A percentile compares a stretch with the other conserved stretches of the same genome.
Evolutionary conservation across 2,888 invertebrate species (phyloP).

Genomic region (Limenitis arthemis): DNA sequence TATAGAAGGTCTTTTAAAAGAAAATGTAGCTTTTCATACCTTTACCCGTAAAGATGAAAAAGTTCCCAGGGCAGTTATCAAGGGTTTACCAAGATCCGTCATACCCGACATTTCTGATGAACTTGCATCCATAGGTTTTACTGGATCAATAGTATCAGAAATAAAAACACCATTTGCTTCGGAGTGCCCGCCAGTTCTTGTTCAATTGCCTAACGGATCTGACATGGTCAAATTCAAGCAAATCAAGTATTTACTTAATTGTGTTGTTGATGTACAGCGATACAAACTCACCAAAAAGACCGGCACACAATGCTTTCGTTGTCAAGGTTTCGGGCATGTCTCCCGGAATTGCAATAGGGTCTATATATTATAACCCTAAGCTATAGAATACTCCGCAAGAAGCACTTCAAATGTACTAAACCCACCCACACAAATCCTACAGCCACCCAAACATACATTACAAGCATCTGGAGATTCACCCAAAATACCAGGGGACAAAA

Average conservation of each 20-base stretch:
- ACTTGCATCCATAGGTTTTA: background rate
- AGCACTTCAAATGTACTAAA: too few species aligned
- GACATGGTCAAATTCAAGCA: conserved; percentile 17
- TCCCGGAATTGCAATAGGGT: too few species aligned
- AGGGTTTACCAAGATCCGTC: background rate
- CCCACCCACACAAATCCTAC: too few species aligned
- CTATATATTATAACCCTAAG: too few species aligned
- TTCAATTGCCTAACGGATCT: conserved; percentile 7
- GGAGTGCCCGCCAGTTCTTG: background rate
- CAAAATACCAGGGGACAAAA: too few species aligned
- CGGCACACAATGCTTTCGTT: too few species aligned
- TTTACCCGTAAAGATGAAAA: background rate
- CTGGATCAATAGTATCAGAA: background rate
- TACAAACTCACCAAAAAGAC: conserved; percentile 13
- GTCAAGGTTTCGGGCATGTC: too few species aligned
- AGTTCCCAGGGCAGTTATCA: background rate
- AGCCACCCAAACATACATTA: too few species aligned
- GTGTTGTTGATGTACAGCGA: conserved; percentile 12
- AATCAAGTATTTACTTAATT: conserved; percentile 16
- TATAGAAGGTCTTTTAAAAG: background rate
- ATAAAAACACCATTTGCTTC: background rate
- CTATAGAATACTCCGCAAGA: too few species aligned
- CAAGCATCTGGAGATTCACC: too few species aligned
- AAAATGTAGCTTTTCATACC: background rate
- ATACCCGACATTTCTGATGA: background rate